Evolutionary conservation across 2,113 vertebrate genomes (phyloP).

Genomic region (Otocyon megalotis): DNA sequence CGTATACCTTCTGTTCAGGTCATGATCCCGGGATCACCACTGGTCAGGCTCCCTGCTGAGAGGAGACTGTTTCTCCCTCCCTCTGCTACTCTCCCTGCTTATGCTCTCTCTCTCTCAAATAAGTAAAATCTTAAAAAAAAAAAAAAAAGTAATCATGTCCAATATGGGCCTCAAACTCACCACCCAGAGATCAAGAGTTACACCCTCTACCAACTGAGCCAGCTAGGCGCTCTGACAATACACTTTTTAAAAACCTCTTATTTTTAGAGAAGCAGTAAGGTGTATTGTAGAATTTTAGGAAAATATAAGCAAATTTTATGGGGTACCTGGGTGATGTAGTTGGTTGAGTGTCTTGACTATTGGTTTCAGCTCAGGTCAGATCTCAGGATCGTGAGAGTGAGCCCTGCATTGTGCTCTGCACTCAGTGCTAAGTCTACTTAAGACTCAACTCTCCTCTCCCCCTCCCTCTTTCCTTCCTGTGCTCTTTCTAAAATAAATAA

Average conservation of each 20-base stretch:
- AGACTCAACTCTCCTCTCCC: background rate
- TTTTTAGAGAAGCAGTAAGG: conserved; percentile 1
- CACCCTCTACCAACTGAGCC: background rate
- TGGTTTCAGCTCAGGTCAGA: background rate
- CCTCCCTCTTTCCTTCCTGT: background rate
- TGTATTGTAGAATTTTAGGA: background rate
- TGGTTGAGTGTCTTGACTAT: background rate
- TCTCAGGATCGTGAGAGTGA: background rate
- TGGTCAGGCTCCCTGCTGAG: too few relatives aligned
- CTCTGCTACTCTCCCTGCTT: too few relatives aligned
- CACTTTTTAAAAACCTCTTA: background rate
- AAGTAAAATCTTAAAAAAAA: too few relatives aligned
- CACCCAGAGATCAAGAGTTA: background rate
- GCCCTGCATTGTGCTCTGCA: too few relatives aligned
- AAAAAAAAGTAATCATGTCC: background rate
- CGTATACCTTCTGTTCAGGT: too few relatives aligned
- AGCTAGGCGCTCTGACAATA: background rate
- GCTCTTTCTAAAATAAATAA: background rate
- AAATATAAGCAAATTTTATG: background rate
- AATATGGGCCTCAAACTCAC: background rate
- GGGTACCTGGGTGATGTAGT: background rate
- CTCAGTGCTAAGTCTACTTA: background rate
- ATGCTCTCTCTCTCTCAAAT: too few relatives aligned
- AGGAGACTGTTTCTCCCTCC: too few relatives aligned
- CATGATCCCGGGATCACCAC: too few relatives aligned